These are phyloP conservation scores for Lutraria rhynchaena DNA, from an alignment of 1,140 invertebrate species.

Conservation along the genomic window DNA sequence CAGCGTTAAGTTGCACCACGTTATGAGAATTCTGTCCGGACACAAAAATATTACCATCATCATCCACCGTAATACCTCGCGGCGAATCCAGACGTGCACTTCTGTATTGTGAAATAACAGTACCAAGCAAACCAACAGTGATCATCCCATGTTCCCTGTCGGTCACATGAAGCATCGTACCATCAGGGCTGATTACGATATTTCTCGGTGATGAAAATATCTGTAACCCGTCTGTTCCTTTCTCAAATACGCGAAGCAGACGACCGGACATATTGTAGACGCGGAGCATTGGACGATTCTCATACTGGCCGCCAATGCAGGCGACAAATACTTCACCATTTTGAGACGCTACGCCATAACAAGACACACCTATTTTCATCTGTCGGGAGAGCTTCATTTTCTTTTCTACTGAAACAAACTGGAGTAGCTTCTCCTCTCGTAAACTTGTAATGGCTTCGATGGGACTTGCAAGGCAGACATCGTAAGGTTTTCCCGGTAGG, in stretches of 20 bases:
- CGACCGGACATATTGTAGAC: conserved; percentile 57
- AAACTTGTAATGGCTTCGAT: conserved; percentile 39
- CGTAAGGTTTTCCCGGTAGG: conserved; percentile 51
- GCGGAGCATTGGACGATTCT: conserved; percentile 43
- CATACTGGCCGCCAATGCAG: conserved; percentile 51
- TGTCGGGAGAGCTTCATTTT: conserved; percentile 36
- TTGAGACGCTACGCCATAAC: conserved; percentile 42
- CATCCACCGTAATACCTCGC: conserved; percentile 35
- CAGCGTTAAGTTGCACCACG: conserved; percentile 42
- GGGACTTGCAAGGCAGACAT: conserved; percentile 33
- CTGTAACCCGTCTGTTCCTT: conserved; percentile 3
- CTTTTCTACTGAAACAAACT: conserved; percentile 46
- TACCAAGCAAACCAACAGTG: conserved; percentile 38
- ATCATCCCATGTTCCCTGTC: conserved; percentile 48
- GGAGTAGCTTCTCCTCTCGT: conserved; percentile 44
- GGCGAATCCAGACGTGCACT: conserved; percentile 24
- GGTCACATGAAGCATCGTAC: conserved; percentile 48
- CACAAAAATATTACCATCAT: conserved; percentile 44
- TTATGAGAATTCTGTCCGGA: conserved; percentile 54
- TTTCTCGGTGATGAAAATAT: conserved; percentile 53
- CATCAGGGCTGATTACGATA: conserved; percentile 34
- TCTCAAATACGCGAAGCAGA: conserved; percentile 40
- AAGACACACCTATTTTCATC: conserved; percentile 46
- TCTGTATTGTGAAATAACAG: conserved; percentile 13
- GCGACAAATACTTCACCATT: conserved; percentile 54